Percentiles rank a stretch among this genome's conserved stretches.
phyloP scores from a whole-genome alignment of 2,797 vertebrate genomes.

The Gallinago stenura region DNA sequence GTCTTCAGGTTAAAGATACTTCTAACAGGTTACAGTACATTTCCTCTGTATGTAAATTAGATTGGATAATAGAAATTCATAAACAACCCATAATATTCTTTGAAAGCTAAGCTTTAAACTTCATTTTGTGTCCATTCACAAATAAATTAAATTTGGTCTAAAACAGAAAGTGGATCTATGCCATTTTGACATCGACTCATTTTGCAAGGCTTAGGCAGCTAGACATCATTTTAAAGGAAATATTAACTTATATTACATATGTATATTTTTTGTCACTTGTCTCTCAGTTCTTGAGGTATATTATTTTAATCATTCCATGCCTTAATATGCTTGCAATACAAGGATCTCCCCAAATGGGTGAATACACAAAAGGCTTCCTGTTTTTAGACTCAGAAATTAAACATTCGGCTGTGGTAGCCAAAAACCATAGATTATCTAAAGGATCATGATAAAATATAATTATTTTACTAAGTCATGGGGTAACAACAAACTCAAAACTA shows the following conservation, averaged over 20 bases:
- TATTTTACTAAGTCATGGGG: slow-evolving; percentile 82
- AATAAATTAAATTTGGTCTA: slow-evolving; percentile 86
- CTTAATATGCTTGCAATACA: slow-evolving; percentile 97
- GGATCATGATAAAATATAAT: slow-evolving; percentile 79
- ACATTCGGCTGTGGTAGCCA: slow-evolving; percentile 93
- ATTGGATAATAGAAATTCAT: slow-evolving; percentile 94
- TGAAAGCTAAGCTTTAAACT: slow-evolving; percentile 97
- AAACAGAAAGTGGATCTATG: slow-evolving; percentile 86
- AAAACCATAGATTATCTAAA: slow-evolving; percentile 89
- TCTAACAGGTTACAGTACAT: slow-evolving; percentile 95
- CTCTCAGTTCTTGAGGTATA: slow-evolving; percentile 96
- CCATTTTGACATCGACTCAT: slow-evolving; percentile 91
- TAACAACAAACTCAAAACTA: slow-evolving; percentile 77
- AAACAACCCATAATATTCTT: slow-evolving; percentile 87
- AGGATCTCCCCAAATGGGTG: slow-evolving; percentile 83
- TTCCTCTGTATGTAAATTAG: slow-evolving; percentile 98
- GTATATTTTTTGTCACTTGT: slow-evolving; percentile 95
- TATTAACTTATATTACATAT: slow-evolving; percentile 95
- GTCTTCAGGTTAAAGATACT: slow-evolving; percentile 93
- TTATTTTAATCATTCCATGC: slow-evolving; percentile 99
- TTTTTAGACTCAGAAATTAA: slow-evolving; percentile 80
- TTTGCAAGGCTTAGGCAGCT: slow-evolving; percentile 99
- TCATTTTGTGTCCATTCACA: slow-evolving; percentile 89
- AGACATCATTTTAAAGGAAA: slow-evolving; percentile 96
- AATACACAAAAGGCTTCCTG: slow-evolving; percentile 81